Evolutionary conservation across 2,113 vertebrate species (phyloP).

Genomic region (Donacobius atricapilla): DNA sequence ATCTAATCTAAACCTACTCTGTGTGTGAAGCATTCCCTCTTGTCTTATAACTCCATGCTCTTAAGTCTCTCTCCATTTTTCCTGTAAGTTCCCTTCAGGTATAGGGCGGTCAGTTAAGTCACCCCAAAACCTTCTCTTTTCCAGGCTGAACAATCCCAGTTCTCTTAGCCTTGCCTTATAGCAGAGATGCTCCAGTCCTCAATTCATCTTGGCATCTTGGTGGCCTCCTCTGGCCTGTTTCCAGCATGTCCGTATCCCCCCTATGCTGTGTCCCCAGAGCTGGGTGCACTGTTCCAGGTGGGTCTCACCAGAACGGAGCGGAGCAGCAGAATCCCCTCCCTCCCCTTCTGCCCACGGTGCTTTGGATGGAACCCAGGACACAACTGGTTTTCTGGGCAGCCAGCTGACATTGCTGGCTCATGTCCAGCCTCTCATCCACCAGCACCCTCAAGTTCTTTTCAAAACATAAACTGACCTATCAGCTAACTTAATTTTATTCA

Average conservation of each 20-base stretch:
- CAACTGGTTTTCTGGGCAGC: not conserved
- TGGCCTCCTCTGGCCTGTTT: not conserved
- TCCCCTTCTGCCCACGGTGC: not conserved
- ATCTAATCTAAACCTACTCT: not conserved
- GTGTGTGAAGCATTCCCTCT: not conserved
- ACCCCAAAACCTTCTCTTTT: not conserved
- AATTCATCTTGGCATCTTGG: too few species aligned
- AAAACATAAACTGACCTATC: not conserved
- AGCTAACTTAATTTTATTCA: not conserved
- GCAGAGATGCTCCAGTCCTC: not conserved
- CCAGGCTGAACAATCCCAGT: not conserved
- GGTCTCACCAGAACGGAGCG: not conserved
- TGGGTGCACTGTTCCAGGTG: not conserved
- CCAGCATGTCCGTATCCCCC: not conserved
- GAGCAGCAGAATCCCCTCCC: not conserved
- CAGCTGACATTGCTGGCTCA: not conserved
- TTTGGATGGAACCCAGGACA: not conserved
- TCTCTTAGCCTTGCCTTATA: not conserved
- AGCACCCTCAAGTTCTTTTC: not conserved
- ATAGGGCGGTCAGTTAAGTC: not conserved
- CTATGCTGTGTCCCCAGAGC: not conserved
- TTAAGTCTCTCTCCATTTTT: not conserved
- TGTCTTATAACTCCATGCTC: rapidly evolving
- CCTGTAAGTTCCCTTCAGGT: not conserved
- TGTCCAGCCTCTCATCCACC: not conserved